Percentiles rank a stretch among this genome's conserved stretches.
These are phyloP conservation scores for Helogale parvula DNA, from an alignment of 2,113 vertebrate genomes.

Conservation along the genomic window DNA sequence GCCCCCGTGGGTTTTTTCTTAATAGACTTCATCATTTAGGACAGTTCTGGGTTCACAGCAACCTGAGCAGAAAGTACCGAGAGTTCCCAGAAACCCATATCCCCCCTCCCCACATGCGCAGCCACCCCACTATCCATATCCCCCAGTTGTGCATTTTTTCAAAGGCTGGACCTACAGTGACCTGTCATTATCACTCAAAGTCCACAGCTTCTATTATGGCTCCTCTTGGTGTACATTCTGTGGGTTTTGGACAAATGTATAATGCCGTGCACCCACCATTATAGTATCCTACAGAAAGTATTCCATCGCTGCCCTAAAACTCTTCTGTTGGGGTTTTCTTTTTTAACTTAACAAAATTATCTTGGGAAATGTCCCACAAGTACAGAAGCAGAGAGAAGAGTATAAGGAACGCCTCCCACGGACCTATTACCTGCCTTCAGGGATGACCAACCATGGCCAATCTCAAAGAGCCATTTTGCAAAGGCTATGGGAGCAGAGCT, in stretches of 20 bases:
- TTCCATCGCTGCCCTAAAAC: neutral
- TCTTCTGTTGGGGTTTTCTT: neutral
- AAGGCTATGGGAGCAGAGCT: neutral
- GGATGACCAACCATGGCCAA: neutral
- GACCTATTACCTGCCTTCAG: neutral
- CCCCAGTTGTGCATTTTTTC: neutral
- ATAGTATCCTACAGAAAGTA: neutral
- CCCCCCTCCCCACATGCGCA: neutral
- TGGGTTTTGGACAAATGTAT: neutral
- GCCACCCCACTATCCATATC: neutral
- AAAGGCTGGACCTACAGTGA: neutral
- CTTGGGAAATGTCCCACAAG: neutral
- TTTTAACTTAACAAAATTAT: slow-evolving; percentile 30
- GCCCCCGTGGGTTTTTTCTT: neutral
- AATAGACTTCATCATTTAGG: slow-evolving; percentile 31
- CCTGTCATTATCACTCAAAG: neutral
- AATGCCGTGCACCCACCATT: neutral
- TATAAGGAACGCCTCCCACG: neutral
- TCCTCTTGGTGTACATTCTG: neutral
- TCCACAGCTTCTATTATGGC: neutral
- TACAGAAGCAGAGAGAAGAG: neutral
- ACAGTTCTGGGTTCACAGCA: slow-evolving; percentile 20
- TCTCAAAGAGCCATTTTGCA: neutral
- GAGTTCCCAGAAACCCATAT: neutral
- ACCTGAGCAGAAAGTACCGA: neutral